Conservation (phyloP, 2,113 vertebrate genomes). For the Dicrurus megarhynchus region DNA sequence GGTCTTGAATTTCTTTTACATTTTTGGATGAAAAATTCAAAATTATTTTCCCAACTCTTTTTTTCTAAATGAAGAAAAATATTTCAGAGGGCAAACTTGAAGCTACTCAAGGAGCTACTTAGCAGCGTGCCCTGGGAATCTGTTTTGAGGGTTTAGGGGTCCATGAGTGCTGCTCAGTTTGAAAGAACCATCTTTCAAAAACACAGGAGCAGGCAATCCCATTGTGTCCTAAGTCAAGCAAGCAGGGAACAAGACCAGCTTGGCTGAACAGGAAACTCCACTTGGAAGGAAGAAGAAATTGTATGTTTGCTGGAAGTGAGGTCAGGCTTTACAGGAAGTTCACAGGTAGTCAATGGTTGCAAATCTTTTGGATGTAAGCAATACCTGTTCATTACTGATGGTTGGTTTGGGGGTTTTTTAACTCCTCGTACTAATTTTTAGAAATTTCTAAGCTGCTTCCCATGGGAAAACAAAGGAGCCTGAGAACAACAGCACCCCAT, state of each 20-base stretch:
- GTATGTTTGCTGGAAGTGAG: not conserved
- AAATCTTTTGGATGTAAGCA: not conserved
- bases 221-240: not conserved
- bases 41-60: not conserved
- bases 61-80: not conserved
- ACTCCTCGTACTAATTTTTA: not conserved
- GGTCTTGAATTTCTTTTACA: not conserved
- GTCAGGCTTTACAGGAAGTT: not conserved
- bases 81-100: not conserved
- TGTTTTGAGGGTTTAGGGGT: not conserved
- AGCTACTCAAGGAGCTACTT: not conserved
- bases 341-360: not conserved
- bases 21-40: not conserved
- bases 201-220: not conserved
- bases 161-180: not conserved
- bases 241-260: not conserved
- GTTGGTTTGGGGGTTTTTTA: not conserved
- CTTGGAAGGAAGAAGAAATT: not conserved
- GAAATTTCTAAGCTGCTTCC: not conserved
- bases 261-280: not conserved
- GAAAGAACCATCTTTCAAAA: not conserved
- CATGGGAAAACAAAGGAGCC: not conserved
- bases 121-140: not conserved
- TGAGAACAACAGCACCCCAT: not conserved
- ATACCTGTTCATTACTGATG: not conserved